Evolutionary conservation across 1,140 invertebrate species (phyloP), one percentile per base, ranked within the genome.

Genomic region (Cydia fagiglandana): DNA sequence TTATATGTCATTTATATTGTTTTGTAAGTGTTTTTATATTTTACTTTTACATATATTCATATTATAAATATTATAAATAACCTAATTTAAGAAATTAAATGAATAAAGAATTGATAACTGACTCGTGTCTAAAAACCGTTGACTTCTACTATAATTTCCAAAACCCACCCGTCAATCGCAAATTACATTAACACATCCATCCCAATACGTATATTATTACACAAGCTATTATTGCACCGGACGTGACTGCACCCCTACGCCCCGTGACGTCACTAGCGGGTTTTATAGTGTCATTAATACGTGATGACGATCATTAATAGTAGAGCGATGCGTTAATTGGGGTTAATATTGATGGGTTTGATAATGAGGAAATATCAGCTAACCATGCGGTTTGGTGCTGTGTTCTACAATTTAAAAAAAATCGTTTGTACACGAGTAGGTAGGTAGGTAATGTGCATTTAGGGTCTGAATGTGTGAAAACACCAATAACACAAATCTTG

Each of bases 131-230:
- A n/a, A 61, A 61, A 61, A 61, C 56, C 56, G 56, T 61, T 24
- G 56, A 20, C 20, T 61, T 4, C 20, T 9, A 20, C 9, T 24
- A 24, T 24, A 17, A 20, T 61, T 61, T 24, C 56, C 10, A 24
- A 24, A 61, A 61, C 2, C 20, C n/a, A 53, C 50, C 56, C 56
- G n/a, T 61, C 56, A 61, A 17, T 24, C 17, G 56, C 20, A 61
- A 61, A 61, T 61, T 61, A 24, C 20, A 61, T 61, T 61, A 61
- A 61, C 56, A 61, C 56, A n/a, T 61, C 56, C 4, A 56, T 56
- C 53, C 15, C 20, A 20, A 61, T 24, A 20, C 56, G 56, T 61
- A 61, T 61, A 61, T 61, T 61, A 61, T 61, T 61, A 61, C 20
- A 61, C 17, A 4, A 17, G 53, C 53, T 17, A 61, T 61, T 24